Evolutionary conservation across 2,797 vertebrate species (phyloP).

Genomic region (Sciaenops ocellatus): DNA sequence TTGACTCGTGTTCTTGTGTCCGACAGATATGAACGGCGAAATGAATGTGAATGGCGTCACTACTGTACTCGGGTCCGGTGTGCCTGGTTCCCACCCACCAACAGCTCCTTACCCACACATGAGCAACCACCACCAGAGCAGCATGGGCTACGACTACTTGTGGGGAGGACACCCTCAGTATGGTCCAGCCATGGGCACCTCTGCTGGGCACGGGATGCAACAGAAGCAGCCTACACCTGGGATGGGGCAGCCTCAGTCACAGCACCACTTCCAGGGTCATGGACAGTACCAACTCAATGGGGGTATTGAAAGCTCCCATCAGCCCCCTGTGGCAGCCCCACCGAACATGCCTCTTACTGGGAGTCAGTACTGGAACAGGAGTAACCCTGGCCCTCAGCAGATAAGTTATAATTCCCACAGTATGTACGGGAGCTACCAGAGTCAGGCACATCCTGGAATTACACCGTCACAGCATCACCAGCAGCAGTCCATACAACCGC

Average conservation of each 20-base stretch:
- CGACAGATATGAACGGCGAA: slow-evolving; percentile 94
- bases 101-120: slow-evolving; percentile 86
- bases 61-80: slow-evolving; percentile 94
- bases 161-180: slow-evolving; percentile 92
- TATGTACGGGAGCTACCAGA: slow-evolving; percentile 87
- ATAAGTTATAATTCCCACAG: slow-evolving; percentile 83
- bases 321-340: slow-evolving; percentile 84
- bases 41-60: slow-evolving; percentile 98
- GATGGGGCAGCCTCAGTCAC: slow-evolving; percentile 84
- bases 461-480: slow-evolving; percentile 83
- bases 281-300: slow-evolving; percentile 93
- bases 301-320: slow-evolving; percentile 85
- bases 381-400: slow-evolving; percentile 88
- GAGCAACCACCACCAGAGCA: slow-evolving; percentile 89
- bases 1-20: slow-evolving; percentile 36
- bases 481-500: slow-evolving; percentile 80
- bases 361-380: slow-evolving; percentile 91
- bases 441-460: slow-evolving; percentile 85
- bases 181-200: slow-evolving; percentile 80
- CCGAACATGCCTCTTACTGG: slow-evolving; percentile 85
- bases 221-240: slow-evolving; percentile 89
- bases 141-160: slow-evolving; percentile 92
- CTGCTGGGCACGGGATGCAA: slow-evolving; percentile 83
- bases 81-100: slow-evolving; percentile 89
- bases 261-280: slow-evolving; percentile 89